A percentile compares a stretch with the other conserved stretches of the same genome.
These are phyloP conservation scores for Eupithecia subumbrata DNA, from an alignment of 2,888 invertebrate species.

Conservation along the genomic window DNA sequence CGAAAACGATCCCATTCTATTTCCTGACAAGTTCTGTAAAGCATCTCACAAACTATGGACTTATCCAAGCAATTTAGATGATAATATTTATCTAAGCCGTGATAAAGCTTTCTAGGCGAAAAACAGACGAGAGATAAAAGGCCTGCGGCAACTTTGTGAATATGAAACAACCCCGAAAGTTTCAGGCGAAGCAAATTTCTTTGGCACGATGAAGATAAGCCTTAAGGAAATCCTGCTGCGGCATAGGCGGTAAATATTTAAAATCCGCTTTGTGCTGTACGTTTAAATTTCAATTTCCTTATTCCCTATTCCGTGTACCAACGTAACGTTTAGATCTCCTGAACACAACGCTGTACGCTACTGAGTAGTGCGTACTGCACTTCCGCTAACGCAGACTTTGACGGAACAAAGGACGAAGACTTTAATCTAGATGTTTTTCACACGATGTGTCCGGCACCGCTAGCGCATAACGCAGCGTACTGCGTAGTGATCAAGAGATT, in stretches of 20 bases:
- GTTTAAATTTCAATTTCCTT: conserved; percentile 42
- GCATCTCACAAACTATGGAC: conserved; percentile 39
- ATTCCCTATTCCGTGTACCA: background rate
- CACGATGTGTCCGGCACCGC: too few species aligned
- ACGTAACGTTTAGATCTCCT: too few species aligned
- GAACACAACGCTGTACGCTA: too few species aligned
- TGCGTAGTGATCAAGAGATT: too few species aligned
- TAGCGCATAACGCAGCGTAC: too few species aligned
- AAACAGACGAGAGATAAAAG: conserved; percentile 45
- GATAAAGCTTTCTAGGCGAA: conserved; percentile 46
- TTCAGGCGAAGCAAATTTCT: conserved; percentile 30
- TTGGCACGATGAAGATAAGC: conserved; percentile 39
- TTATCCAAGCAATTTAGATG: conserved; percentile 49
- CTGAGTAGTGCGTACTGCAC: too few species aligned
- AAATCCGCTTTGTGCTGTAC: conserved; percentile 34
- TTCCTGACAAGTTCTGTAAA: conserved; percentile 32
- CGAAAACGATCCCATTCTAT: conserved; percentile 28
- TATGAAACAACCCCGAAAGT: conserved; percentile 36
- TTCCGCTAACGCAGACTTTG: too few species aligned
- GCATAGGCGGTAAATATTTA: conserved; percentile 37
- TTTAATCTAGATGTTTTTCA: too few species aligned
- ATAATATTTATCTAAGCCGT: conserved; percentile 46
- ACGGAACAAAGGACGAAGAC: too few species aligned
- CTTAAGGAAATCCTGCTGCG: conserved; percentile 39
- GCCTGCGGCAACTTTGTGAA: conserved; percentile 33